Evolutionary conservation across 2,113 vertebrate species (phyloP).

Genomic region (Myrmophylax atrothorax): DNA sequence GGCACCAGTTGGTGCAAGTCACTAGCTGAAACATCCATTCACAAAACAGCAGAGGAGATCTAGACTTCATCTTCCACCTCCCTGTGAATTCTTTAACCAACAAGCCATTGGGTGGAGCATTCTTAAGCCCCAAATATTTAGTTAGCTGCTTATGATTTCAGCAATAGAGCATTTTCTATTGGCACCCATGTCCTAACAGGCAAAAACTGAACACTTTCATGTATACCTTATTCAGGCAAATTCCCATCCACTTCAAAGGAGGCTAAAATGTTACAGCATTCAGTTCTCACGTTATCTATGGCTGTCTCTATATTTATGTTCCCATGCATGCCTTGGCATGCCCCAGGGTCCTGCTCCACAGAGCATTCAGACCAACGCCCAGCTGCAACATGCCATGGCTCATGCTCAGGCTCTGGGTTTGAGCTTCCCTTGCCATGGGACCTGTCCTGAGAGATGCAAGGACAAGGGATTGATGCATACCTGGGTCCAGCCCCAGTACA

Average conservation of each 20-base stretch:
- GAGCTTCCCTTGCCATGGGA: not conserved
- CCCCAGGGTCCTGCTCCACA: not conserved
- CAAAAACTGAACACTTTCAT: not conserved
- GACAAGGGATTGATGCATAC: not conserved
- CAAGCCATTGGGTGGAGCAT: not conserved
- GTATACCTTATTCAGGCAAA: not conserved
- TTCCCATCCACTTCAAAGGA: slow-evolving; percentile 55
- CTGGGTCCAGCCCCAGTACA: not conserved
- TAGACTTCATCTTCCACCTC: not conserved
- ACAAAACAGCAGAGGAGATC: not conserved
- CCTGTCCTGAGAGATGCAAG: not conserved
- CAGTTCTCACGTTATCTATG: slow-evolving; percentile 8
- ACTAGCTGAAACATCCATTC: not conserved
- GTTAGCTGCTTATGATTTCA: slow-evolving; percentile 2
- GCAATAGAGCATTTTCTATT: not conserved
- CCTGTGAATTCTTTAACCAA: not conserved
- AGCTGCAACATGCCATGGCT: not conserved
- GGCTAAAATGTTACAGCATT: not conserved
- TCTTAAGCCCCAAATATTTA: slow-evolving; percentile 10
- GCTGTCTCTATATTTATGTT: not conserved
- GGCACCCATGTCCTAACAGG: slow-evolving; percentile 42
- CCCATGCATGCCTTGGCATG: not conserved
- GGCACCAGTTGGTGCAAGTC: not conserved
- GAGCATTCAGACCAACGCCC: not conserved
- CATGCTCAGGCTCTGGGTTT: not conserved